These are phyloP conservation scores for Drosophila virilis DNA, from an alignment of 1,140 invertebrate species.

Conservation along the genomic window DNA sequence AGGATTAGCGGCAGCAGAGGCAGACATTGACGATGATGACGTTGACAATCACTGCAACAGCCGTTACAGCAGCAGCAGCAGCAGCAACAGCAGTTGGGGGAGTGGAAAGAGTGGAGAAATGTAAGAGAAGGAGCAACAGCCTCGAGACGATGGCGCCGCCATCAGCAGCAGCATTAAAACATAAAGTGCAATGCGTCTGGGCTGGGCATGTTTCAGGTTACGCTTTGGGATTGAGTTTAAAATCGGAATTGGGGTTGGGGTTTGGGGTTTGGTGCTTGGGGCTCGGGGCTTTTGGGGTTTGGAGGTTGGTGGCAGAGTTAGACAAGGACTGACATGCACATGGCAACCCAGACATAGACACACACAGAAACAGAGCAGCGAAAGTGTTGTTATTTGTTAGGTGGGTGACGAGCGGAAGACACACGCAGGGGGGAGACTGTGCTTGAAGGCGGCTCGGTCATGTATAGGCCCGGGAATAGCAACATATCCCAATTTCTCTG, in stretches of 20 bases:
- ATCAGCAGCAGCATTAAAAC: conserved; percentile 61
- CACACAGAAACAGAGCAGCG: conserved; percentile 28
- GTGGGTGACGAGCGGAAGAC: conserved; percentile 54
- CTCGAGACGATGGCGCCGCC: conserved; percentile 53
- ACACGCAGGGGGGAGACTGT: too few relatives aligned
- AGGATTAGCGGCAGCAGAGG: conserved; percentile 64
- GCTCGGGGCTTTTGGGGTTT: background rate
- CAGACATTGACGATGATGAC: conserved; percentile 57
- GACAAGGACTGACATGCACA: conserved; percentile 58
- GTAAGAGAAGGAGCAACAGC: conserved; percentile 6
- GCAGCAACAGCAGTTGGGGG: conserved; percentile 5
- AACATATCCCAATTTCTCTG: conserved; percentile 48
- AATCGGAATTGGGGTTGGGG: conserved; percentile 15
- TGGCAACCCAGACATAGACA: conserved; percentile 18
- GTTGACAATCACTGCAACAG: conserved; percentile 65
- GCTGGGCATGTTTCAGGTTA: conserved; percentile 48
- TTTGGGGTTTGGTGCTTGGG: conserved; percentile 8
- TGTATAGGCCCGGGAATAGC: conserved; percentile 24
- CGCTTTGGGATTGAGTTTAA: conserved; percentile 39
- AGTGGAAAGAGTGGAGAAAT: background rate
- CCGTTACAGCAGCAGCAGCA: conserved; percentile 26
- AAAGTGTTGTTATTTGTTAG: conserved; percentile 61
- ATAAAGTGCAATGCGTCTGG: conserved; percentile 78
- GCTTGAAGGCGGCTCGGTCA: conserved; percentile 10
- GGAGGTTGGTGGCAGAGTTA: conserved; percentile 13